These are phyloP conservation scores for Papilio polyxenes DNA, from an alignment of 1,140 invertebrate genomes.

Conservation along the genomic window DNA sequence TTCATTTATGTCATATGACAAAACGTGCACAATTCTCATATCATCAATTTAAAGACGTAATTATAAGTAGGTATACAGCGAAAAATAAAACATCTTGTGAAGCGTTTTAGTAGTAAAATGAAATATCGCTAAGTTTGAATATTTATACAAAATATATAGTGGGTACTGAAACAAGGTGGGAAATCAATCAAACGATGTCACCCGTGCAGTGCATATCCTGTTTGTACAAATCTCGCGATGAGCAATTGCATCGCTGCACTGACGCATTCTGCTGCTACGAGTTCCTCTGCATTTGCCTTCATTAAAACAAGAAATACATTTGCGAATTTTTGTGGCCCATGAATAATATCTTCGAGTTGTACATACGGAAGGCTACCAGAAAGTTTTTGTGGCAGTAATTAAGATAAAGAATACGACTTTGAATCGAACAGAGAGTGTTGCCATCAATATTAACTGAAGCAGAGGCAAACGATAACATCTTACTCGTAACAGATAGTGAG, in stretches of 20 bases:
- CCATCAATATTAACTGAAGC: background rate
- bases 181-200: constrained; percentile 48
- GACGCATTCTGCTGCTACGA: constrained; percentile 24
- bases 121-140: background rate
- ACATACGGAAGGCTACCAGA: too few relatives aligned
- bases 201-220: constrained; percentile 56
- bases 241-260: constrained; percentile 41
- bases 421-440: background rate
- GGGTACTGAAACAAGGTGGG: background rate
- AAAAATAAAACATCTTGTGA: too few relatives aligned
- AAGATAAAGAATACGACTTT: background rate
- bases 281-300: constrained; percentile 18
- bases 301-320: constrained; percentile 17
- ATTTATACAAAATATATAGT: background rate
- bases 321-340: too few relatives aligned
- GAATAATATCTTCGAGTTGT: too few relatives aligned
- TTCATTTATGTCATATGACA: too few relatives aligned
- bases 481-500: background rate
- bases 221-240: constrained; percentile 55
- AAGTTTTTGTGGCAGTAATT: too few relatives aligned
- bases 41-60: too few relatives aligned
- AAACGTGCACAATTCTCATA: too few relatives aligned
- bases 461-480: background rate
- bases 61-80: too few relatives aligned
- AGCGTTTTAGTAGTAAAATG: background rate